These are phyloP conservation scores for Steinernema carpocapsae DNA, from an alignment of 2,888 invertebrate genomes.

Conservation along the genomic window DNA sequence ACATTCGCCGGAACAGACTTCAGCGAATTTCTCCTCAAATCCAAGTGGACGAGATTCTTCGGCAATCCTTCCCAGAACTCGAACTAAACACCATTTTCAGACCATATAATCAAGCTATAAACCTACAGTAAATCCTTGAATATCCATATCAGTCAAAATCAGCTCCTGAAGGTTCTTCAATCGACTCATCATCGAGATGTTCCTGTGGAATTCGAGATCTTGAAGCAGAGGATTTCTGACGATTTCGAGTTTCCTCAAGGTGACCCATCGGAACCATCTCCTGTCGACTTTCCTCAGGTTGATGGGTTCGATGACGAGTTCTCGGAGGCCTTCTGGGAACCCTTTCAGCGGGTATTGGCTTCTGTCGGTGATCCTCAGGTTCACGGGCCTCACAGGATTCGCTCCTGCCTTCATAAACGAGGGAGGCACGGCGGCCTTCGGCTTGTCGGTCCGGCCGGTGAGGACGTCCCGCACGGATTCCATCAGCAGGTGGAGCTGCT, in stretches of 20 bases:
- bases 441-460: background rate
- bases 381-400: slow-evolving; percentile 12
- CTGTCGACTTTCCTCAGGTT: background rate
- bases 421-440: background rate
- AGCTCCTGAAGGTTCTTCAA: background rate
- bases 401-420: background rate
- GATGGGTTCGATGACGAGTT: background rate
- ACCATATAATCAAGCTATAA: background rate
- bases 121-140: background rate
- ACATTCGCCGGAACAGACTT: background rate
- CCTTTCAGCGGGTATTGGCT: background rate
- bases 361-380: background rate
- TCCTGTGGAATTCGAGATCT: background rate
- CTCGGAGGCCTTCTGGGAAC: background rate
- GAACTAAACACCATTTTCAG: background rate
- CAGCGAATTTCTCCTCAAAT: background rate
- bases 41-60: background rate
- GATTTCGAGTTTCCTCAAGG: slow-evolving; percentile 1
- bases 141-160: background rate
- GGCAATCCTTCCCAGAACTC: slow-evolving; percentile 7
- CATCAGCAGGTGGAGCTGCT: slow-evolving; percentile 4
- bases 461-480: slow-evolving; percentile 1
- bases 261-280: background rate
- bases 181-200: background rate
- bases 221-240: background rate